Conservation (phyloP, 2,113 vertebrate species). For the Phylloscopus trochiloides region DNA sequence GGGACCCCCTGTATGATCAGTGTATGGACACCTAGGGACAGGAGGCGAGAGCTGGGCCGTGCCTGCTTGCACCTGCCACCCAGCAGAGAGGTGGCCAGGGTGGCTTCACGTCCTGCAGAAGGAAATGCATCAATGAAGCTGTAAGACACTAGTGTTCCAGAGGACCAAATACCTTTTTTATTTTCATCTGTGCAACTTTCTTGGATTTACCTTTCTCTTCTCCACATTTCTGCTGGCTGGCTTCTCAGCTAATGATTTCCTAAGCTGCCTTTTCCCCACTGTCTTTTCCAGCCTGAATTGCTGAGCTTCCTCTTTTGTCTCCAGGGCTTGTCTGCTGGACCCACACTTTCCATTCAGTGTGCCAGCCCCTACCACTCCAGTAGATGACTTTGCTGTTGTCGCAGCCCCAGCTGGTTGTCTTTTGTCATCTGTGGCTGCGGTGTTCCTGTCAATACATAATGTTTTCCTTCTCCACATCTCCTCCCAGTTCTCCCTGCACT, state of each 20-base stretch:
- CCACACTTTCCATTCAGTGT: not conserved
- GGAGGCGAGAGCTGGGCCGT: rapidly evolving
- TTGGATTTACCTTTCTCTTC: not conserved
- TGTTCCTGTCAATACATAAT: not conserved
- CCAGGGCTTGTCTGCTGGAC: not conserved
- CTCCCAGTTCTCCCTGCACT: not conserved
- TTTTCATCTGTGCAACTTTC: not conserved
- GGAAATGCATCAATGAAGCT: rapidly evolving
- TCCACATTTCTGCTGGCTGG: not conserved
- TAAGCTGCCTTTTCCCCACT: not conserved
- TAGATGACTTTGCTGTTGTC: not conserved
- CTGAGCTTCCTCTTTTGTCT: not conserved
- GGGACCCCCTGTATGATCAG: rapidly evolving
- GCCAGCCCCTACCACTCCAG: not conserved
- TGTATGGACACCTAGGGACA: not conserved
- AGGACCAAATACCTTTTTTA: not conserved
- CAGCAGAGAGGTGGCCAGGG: not conserved
- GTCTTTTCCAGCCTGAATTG: not conserved
- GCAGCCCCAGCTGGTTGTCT: not conserved
- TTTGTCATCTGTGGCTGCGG: not conserved
- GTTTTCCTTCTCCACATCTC: not conserved
- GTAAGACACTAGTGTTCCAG: rapidly evolving
- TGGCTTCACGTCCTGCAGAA: not conserved
- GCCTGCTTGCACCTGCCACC: not conserved
- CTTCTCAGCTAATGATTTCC: not conserved